These are phyloP conservation scores for Zaprionus tsacasi DNA, from an alignment of 1,140 invertebrate genomes.

Conservation along the genomic window DNA sequence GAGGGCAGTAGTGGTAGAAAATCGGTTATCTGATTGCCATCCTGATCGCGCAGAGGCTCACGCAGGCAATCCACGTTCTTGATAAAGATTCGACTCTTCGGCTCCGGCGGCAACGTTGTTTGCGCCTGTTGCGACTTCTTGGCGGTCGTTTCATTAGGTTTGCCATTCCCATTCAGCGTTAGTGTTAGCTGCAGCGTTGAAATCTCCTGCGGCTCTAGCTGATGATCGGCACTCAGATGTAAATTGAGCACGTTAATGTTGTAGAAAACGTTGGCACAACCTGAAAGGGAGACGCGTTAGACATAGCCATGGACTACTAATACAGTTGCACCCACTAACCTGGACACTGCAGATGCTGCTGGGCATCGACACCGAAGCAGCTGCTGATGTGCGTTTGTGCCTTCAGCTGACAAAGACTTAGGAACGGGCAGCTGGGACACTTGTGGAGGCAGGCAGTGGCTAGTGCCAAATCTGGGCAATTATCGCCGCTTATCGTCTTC, in stretches of 20 bases:
- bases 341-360: constrained; percentile 54
- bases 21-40: constrained; percentile 32
- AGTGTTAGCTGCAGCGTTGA: constrained; percentile 44
- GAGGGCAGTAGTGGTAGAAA: constrained; percentile 52
- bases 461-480: constrained; percentile 8
- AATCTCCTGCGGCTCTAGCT: constrained; percentile 79
- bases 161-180: constrained; percentile 5
- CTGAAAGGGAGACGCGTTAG: constrained; percentile 33
- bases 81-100: constrained; percentile 75
- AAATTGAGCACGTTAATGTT: constrained; percentile 83
- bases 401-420: constrained; percentile 56
- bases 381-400: constrained; percentile 43
- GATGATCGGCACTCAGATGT: constrained; percentile 85
- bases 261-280: constrained; percentile 85
- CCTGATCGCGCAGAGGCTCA: constrained; percentile 60
- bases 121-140: constrained; percentile 18
- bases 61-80: constrained; percentile 77
- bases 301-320: not conserved
- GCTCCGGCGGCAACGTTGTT: constrained; percentile 6
- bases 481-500: constrained; percentile 35
- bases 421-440: constrained; percentile 65
- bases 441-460: constrained; percentile 26
- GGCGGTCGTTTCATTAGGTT: constrained; percentile 1
- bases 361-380: constrained; percentile 48
- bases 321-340: constrained; percentile 26